phyloP scores from a whole-genome alignment of 2,888 invertebrate species.

The Glomeris marginata region DNA sequence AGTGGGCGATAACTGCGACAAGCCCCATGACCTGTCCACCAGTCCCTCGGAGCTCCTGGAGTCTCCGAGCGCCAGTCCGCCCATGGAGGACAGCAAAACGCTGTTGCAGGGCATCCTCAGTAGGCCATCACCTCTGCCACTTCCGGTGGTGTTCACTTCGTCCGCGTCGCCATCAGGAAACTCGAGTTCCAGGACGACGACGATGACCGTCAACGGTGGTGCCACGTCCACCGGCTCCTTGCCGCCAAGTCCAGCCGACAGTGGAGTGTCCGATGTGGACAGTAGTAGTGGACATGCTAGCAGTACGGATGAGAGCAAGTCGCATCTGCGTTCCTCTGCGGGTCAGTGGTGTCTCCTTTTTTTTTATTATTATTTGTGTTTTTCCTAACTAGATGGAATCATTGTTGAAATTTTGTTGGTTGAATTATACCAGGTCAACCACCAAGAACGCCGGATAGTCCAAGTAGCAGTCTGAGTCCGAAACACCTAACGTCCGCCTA shows the following conservation, averaged over 20 bases:
- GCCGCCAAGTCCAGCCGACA: constrained; percentile 93
- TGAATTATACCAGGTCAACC: constrained; percentile 22
- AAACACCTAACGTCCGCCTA: constrained; percentile 17
- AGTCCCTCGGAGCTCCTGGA: too few relatives aligned
- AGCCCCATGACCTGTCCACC: too few relatives aligned
- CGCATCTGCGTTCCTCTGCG: constrained; percentile 51
- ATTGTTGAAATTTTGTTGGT: neutral
- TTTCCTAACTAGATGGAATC: neutral
- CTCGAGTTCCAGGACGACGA: constrained; percentile 14
- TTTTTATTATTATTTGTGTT: neutral
- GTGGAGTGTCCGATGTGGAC: constrained; percentile 93
- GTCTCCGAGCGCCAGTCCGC: too few relatives aligned
- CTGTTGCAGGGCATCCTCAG: constrained; percentile 22
- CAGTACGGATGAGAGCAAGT: constrained; percentile 64
- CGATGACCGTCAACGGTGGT: neutral
- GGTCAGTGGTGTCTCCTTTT: constrained; percentile 20
- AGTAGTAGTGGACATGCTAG: constrained; percentile 61
- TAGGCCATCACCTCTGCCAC: constrained; percentile 34
- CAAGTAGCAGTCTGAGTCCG: constrained; percentile 21
- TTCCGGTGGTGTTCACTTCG: constrained; percentile 43
- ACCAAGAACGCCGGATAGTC: constrained; percentile 23
- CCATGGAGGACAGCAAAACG: constrained; percentile 16
- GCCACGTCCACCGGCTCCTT: constrained; percentile 54
- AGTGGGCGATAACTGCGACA: too few relatives aligned
- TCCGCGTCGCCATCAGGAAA: constrained; percentile 22